Conservation (phyloP, 2,797 vertebrate genomes). For the Pogonophryne albipinna region DNA sequence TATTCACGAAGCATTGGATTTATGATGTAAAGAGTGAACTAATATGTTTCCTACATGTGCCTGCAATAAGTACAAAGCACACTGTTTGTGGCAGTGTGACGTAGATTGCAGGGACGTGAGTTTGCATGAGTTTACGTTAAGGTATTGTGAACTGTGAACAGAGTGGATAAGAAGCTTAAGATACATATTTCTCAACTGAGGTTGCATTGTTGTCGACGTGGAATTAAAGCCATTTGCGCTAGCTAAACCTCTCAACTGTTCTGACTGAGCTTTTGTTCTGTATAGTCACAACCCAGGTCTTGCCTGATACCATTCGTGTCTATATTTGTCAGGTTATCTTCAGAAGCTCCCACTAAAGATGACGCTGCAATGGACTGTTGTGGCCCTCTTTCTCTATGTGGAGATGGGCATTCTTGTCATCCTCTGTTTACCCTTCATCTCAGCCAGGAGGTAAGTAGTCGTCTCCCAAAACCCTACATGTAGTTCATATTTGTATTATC, state of each 20-base stretch:
- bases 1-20: background rate
- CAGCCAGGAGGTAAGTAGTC: constrained; percentile 85
- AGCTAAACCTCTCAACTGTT: background rate
- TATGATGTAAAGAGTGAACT: background rate
- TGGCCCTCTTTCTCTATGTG: constrained; percentile 89
- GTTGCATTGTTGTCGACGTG: constrained; percentile 12
- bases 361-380: constrained; percentile 92
- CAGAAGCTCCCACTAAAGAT: constrained; percentile 69
- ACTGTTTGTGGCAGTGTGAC: no score
- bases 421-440: constrained; percentile 91
- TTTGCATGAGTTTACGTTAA: background rate
- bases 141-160: constrained; percentile 31
- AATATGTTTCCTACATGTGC: no score
- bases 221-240: background rate
- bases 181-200: background rate
- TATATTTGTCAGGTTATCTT: background rate
- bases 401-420: constrained; percentile 89
- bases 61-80: rapidly evolving
- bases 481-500: background rate
- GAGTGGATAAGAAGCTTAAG: constrained; percentile 24
- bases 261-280: background rate
- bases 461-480: background rate
- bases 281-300: background rate
- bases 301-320: background rate
- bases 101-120: background rate